A percentile compares a stretch with the other conserved stretches of the same genome.
These are phyloP conservation scores for Epinotia brunnichana DNA, from an alignment of 2,888 invertebrate species.

Conservation along the genomic window DNA sequence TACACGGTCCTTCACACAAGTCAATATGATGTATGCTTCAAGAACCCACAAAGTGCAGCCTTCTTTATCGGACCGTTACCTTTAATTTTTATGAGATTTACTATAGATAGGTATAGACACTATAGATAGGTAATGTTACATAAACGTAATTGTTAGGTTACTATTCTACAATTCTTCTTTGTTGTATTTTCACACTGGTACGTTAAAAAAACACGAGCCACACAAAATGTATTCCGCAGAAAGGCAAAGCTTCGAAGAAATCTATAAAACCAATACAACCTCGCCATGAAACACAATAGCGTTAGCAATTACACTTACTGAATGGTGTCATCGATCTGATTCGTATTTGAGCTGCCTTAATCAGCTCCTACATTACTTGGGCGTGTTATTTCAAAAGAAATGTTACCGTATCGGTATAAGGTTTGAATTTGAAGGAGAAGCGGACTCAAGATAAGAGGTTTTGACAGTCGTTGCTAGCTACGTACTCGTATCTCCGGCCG, in stretches of 20 bases:
- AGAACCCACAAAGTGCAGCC: too few relatives aligned
- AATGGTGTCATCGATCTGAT: conserved; percentile 28
- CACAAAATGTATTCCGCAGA: neutral
- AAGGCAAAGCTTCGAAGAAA: neutral
- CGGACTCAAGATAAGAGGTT: conserved; percentile 6
- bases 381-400: neutral
- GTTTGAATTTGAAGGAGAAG: neutral
- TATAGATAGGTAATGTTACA: too few relatives aligned
- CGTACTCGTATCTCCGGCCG: conserved; percentile 29
- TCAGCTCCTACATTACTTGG: neutral
- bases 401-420: neutral
- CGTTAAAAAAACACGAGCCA: too few relatives aligned
- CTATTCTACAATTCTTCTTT: too few relatives aligned
- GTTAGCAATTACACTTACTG: conserved; percentile 38
- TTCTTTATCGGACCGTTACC: too few relatives aligned
- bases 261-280: conserved; percentile 16
- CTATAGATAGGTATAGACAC: too few relatives aligned
- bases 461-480: neutral
- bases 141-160: too few relatives aligned
- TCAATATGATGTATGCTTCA: too few relatives aligned
- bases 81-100: too few relatives aligned
- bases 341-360: conserved; percentile 6
- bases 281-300: conserved; percentile 21
- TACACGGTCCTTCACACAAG: too few relatives aligned
- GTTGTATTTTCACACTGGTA: too few relatives aligned